Conservation (phyloP, 2,797 vertebrate genomes). For the Decapterus maruadsi region DNA sequence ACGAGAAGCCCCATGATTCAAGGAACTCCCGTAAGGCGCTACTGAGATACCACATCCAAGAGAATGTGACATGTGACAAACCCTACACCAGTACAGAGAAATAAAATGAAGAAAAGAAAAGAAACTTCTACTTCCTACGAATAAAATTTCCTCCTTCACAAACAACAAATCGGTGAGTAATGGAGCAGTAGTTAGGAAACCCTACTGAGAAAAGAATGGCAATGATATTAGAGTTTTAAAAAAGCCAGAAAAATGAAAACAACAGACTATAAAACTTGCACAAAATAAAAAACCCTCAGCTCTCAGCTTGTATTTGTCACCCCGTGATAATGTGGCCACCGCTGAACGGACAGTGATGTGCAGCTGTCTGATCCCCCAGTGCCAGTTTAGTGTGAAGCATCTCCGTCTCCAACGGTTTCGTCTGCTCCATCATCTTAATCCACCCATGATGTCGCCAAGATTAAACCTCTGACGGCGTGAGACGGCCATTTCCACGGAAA, state of each 20-base stretch:
- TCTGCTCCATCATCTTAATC: constrained; percentile 69
- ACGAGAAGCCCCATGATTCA: no score
- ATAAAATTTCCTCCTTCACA: neutral
- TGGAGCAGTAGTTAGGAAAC: neutral
- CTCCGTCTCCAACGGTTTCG: constrained; percentile 25
- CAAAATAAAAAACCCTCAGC: constrained; percentile 19
- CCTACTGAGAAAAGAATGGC: neutral
- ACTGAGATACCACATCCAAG: no score
- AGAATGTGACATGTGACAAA: no score
- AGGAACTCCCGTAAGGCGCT: no score
- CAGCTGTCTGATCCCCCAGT: constrained; percentile 4
- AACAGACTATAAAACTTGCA: neutral
- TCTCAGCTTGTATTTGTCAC: constrained; percentile 4
- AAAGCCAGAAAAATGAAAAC: neutral
- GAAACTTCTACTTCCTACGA: neutral
- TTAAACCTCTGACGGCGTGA: constrained; percentile 62
- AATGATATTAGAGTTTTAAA: neutral
- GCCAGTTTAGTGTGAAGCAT: constrained; percentile 24
- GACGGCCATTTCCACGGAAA: constrained; percentile 49
- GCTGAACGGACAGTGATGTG: neutral
- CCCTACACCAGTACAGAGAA: no score
- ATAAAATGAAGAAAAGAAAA: no score
- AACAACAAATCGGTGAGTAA: neutral
- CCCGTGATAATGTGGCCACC: neutral
- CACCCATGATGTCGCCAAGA: constrained; percentile 58